Base-by-base conservation (phyloP, 1,140 invertebrate species). In the Magallana ariakensis region DNA sequence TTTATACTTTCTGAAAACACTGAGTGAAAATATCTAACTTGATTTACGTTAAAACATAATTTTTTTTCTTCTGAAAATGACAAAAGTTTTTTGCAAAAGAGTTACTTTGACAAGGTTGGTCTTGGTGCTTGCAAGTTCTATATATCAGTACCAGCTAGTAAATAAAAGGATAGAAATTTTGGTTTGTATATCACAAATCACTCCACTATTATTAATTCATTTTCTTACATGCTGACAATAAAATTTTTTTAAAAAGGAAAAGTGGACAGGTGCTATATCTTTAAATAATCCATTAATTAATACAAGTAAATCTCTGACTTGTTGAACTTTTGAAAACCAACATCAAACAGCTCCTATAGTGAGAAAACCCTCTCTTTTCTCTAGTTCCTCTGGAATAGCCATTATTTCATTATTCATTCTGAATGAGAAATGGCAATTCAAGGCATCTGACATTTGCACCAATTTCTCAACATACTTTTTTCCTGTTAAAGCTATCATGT, bases 381-480 rank as follows among this genome's bases (percentile, higher is more conserved):
- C 82, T 60, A 10, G 26, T 57, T 11, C 15, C 26, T 60, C 55
- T 84, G 82, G 53, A 56, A 58, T 58, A 58, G 22, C 26, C 56
- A 60, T 84, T 84, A 84, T 84, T 57, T 57, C 55, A 84, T 84
- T 56, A 84, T 60, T 84, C 82, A 84, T 58, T 60, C 13, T 15
- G 56, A 57, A 56, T 33, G 55, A 84, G 22, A 22, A 33, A 33
- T 57, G 55, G n/a, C n/a, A 54, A 58, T 19, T 84, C 55, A 57
- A 58, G 82, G n/a, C 26, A 33, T 33, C 56, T 46, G 82, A 84
- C 82, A 84, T 84, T 60, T 57, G 56, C 57, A 84, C 53, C 82
- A 58, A 84, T 84, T 58, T 84, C 55, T 84, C 82, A 84, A 57
- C 82, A 60, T 60, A 84, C 26, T 84, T 84, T 84, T 82, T 33